These are phyloP conservation scores for Bilobella aurantiaca DNA, from an alignment of 1,140 invertebrate species.

Conservation along the genomic window DNA sequence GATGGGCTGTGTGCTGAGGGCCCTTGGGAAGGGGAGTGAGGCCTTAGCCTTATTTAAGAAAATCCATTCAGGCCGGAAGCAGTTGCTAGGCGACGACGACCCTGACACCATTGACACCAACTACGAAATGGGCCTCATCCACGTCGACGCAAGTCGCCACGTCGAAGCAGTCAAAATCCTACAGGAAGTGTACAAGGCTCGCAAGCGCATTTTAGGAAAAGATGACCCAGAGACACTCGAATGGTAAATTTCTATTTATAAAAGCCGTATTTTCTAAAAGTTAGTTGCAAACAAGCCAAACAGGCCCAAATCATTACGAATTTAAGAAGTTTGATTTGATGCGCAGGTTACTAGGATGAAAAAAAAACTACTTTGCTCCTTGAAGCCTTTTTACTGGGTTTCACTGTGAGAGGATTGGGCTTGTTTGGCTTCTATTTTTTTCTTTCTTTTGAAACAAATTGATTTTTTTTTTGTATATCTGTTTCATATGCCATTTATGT, in stretches of 20 bases:
- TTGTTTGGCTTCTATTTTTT: neutral
- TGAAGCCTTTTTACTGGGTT: neutral
- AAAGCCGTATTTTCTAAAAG: neutral
- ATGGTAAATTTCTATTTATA: conserved; percentile 8
- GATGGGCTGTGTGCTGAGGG: neutral
- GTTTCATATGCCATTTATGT: neutral
- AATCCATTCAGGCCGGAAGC: conserved; percentile 12
- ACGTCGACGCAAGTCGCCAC: conserved; percentile 5
- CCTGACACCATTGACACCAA: conserved; percentile 15
- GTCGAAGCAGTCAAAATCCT: conserved; percentile 15
- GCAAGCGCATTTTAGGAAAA: conserved; percentile 14
- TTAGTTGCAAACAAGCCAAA: neutral
- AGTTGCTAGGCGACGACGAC: conserved; percentile 17
- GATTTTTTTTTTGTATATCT: neutral
- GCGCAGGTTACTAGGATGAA: neutral
- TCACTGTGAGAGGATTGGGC: neutral
- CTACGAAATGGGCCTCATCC: conserved; percentile 13
- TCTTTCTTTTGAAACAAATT: neutral
- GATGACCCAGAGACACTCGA: conserved; percentile 16
- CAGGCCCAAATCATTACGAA: neutral
- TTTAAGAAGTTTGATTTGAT: neutral
- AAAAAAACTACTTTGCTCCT: neutral
- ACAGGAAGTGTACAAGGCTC: conserved; percentile 10
- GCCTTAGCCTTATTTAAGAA: conserved; percentile 13
- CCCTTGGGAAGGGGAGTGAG: neutral